These are phyloP conservation scores for Melinopterus prodromus DNA, from an alignment of 2,888 invertebrate species.

Conservation along the genomic window DNA sequence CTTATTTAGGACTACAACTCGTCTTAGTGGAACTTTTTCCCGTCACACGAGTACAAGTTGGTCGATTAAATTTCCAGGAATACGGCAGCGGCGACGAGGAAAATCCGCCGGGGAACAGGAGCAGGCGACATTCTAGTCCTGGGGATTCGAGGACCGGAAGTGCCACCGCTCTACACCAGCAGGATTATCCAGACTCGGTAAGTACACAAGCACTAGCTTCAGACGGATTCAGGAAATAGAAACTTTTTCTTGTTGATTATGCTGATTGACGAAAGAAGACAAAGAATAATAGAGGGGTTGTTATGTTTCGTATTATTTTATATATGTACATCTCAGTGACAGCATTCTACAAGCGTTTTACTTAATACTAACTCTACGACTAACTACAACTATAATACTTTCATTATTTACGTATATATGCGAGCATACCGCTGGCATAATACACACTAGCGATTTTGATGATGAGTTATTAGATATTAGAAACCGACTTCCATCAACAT, in stretches of 20 bases:
- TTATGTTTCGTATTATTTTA: neutral
- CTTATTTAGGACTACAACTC: neutral
- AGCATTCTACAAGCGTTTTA: neutral
- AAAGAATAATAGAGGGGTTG: neutral
- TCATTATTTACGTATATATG: too few species aligned
- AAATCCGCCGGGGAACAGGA: constrained; percentile 61
- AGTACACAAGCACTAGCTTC: constrained; percentile 48
- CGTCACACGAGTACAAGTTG: neutral
- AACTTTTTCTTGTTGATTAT: neutral
- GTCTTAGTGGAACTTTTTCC: neutral
- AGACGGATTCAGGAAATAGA: neutral
- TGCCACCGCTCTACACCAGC: constrained; percentile 67
- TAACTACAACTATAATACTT: too few species aligned
- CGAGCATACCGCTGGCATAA: too few species aligned
- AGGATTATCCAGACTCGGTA: constrained; percentile 70
- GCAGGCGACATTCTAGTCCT: constrained; percentile 74
- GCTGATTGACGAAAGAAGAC: neutral
- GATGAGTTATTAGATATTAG: too few species aligned
- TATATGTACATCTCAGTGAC: neutral
- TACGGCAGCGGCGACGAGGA: constrained; percentile 70
- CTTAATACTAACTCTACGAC: too few species aligned
- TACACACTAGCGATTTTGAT: too few species aligned
- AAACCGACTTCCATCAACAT: too few species aligned
- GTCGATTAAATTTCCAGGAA: constrained; percentile 63
- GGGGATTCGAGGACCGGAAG: constrained; percentile 75